Conservation (phyloP, 2,797 vertebrate genomes). For the Margarornis squamiger region DNA sequence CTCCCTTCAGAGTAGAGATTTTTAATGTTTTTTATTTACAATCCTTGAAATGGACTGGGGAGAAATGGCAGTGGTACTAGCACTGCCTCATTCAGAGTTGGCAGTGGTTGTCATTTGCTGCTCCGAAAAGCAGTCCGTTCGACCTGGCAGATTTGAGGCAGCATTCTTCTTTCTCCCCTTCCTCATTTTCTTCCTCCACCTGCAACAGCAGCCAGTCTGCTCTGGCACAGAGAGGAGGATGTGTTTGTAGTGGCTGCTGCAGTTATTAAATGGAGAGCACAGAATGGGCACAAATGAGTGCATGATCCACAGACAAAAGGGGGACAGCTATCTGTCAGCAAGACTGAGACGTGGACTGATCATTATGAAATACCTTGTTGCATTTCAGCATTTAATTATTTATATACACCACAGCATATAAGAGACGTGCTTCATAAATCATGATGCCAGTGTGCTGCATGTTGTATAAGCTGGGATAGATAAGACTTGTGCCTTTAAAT, state of each 20-base stretch:
- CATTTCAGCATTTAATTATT: background rate
- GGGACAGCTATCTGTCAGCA: background rate
- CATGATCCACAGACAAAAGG: background rate
- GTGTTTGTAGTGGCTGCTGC: background rate
- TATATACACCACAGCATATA: background rate
- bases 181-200: background rate
- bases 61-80: background rate
- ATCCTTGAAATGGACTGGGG: background rate
- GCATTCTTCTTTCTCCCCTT: background rate
- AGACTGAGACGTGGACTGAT: background rate
- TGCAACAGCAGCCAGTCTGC: background rate
- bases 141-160: background rate
- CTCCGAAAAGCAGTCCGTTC: background rate
- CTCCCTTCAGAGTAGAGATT: background rate
- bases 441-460: background rate
- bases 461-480: background rate
- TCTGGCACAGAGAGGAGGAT: background rate
- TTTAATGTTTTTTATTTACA: background rate
- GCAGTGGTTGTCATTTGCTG: background rate
- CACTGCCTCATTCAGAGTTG: background rate
- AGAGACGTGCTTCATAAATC: background rate
- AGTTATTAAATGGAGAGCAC: background rate
- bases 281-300: background rate
- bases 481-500: background rate
- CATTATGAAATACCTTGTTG: background rate